phyloP scores from a whole-genome alignment of 2,797 vertebrate species.

The Orientallactaga sibirica region DNA sequence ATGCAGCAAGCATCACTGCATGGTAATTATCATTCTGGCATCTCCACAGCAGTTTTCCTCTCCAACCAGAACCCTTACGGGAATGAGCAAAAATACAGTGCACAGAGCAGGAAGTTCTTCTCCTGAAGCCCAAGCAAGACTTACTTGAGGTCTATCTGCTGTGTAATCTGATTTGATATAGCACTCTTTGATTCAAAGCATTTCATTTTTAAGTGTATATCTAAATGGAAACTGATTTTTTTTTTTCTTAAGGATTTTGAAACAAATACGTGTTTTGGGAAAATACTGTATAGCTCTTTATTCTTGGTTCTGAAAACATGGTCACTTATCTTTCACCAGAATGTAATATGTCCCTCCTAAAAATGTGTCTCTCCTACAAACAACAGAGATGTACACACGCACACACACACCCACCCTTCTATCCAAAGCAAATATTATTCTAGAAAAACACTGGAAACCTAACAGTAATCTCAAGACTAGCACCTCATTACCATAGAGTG shows the following conservation, averaged over 20 bases:
- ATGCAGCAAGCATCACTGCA: background rate
- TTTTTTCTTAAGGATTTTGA: conserved; percentile 3
- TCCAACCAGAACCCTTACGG: background rate
- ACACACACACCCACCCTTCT: background rate
- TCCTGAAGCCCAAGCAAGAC: background rate
- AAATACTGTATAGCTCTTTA: background rate
- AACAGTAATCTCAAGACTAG: background rate
- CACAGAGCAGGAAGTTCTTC: background rate
- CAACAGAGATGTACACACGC: no score
- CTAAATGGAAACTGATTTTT: background rate
- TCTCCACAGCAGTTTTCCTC: background rate
- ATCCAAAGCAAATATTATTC: background rate
- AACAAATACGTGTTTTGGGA: background rate
- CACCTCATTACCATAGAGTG: background rate
- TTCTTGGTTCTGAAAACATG: conserved; percentile 35
- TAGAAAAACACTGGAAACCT: background rate
- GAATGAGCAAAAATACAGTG: background rate
- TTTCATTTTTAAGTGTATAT: background rate
- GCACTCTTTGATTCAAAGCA: conserved; percentile 8
- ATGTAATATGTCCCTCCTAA: background rate
- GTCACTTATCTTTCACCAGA: background rate
- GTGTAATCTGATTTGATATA: conserved; percentile 8
- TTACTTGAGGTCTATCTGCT: background rate
- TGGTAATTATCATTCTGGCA: background rate
- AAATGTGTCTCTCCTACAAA: background rate